phyloP scores from a whole-genome alignment of 2,797 vertebrate genomes.

The Pogoniulus pusillus region DNA sequence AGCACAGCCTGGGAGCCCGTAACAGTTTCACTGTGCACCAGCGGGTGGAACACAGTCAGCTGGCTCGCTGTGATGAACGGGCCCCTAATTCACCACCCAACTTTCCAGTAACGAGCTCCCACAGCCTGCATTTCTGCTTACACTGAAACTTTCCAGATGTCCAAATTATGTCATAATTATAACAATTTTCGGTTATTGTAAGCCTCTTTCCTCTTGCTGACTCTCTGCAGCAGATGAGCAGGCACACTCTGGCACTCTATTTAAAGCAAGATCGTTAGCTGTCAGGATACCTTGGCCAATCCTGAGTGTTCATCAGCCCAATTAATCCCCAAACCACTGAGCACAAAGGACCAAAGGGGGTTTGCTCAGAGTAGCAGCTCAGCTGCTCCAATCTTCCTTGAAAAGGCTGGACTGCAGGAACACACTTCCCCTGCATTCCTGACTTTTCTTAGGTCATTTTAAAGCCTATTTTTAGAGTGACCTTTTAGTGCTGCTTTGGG shows the following conservation, averaged over 20 bases:
- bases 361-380: neutral
- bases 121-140: conserved; percentile 66
- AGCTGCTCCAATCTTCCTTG: neutral
- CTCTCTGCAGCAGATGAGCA: conserved; percentile 11
- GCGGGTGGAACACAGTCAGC: neutral
- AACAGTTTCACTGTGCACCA: neutral
- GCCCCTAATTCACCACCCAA: conserved; percentile 41
- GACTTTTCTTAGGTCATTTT: neutral
- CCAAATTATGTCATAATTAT: conserved; percentile 71
- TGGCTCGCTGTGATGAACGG: conserved; percentile 22
- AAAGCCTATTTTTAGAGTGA: conserved; percentile 10
- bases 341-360: neutral
- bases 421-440: neutral
- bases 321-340: conserved; percentile 2
- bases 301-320: neutral
- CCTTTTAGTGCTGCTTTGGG: neutral
- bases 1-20: neutral
- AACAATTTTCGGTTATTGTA: conserved; percentile 59
- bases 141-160: conserved; percentile 70
- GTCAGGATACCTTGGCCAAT: conserved; percentile 38
- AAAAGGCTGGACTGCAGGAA: neutral
- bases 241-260: neutral
- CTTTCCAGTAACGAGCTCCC: conserved; percentile 51
- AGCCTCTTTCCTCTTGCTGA: conserved; percentile 28
- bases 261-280: neutral